Conservation (phyloP, 2,797 vertebrate genomes). For the Malurus leucopterus region DNA sequence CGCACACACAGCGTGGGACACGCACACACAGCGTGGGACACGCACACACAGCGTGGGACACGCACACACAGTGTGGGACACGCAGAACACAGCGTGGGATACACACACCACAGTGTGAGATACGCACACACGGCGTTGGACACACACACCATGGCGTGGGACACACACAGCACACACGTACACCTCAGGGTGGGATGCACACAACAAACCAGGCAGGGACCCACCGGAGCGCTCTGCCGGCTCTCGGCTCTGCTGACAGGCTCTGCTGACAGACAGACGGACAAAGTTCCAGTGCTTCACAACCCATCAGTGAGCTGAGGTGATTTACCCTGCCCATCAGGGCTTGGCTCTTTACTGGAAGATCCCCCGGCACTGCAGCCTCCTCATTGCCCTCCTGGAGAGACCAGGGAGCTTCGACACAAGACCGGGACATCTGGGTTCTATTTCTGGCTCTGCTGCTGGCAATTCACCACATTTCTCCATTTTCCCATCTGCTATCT, state of each 20-base stretch:
- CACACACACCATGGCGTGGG: no score
- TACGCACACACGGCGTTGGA: no score
- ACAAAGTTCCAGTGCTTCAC: fast-evolving
- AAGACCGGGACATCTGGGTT: conserved; percentile 61
- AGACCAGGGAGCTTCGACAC: conserved; percentile 1
- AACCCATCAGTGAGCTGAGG: fast-evolving
- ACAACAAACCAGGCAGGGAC: background rate
- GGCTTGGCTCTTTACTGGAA: background rate
- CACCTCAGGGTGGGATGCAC: no score
- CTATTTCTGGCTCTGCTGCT: conserved; percentile 63
- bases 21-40: no score
- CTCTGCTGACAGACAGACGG: fast-evolving
- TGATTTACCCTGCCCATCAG: background rate
- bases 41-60: no score
- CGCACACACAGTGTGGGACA: no score
- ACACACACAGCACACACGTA: no score
- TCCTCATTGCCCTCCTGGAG: conserved; percentile 45
- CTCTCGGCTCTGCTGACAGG: background rate
- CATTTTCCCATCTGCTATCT: conserved; percentile 52
- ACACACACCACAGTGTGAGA: no score
- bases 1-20: no score
- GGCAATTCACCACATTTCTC: conserved; percentile 56
- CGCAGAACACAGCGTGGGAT: fast-evolving
- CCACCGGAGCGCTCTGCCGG: background rate
- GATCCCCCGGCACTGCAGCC: background rate